Conservation (phyloP, 2,888 invertebrate species). For the Emmelina monodactyla region DNA sequence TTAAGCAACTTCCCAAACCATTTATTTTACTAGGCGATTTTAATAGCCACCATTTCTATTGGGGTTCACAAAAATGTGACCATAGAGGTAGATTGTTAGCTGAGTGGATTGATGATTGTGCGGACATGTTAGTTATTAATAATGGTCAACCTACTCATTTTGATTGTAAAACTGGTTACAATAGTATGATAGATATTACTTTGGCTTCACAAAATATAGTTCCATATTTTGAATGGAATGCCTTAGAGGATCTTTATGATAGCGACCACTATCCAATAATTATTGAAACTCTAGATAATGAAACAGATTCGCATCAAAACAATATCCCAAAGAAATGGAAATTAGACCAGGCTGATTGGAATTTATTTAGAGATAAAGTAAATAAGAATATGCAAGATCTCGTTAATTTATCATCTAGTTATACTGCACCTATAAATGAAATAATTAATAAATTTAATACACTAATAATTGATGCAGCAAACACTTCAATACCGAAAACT, state of each 20-base stretch:
- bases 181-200: conserved; percentile 11
- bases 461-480: background rate
- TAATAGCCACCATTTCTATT: conserved; percentile 11
- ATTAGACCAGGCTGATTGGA: conserved; percentile 9
- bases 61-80: conserved; percentile 13
- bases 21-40: background rate
- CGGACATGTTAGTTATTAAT: conserved; percentile 6
- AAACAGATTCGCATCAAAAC: background rate
- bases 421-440: background rate
- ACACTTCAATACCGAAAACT: background rate
- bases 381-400: conserved; percentile 5
- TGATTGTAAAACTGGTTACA: conserved; percentile 8
- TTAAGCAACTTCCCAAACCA: conserved; percentile 65
- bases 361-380: conserved; percentile 2
- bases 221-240: conserved; percentile 16
- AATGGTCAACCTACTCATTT: conserved; percentile 11
- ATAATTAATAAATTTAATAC: background rate
- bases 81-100: conserved; percentile 9
- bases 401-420: background rate
- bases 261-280: conserved; percentile 14
- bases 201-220: conserved; percentile 13
- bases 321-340: conserved; percentile 5
- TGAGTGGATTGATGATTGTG: conserved; percentile 6
- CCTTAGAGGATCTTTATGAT: conserved; percentile 13
- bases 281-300: conserved; percentile 1